A percentile compares a stretch with the other conserved stretches of the same genome.
phyloP scores from a whole-genome alignment of 2,113 vertebrate species.

The Prietella phreatophila region DNA sequence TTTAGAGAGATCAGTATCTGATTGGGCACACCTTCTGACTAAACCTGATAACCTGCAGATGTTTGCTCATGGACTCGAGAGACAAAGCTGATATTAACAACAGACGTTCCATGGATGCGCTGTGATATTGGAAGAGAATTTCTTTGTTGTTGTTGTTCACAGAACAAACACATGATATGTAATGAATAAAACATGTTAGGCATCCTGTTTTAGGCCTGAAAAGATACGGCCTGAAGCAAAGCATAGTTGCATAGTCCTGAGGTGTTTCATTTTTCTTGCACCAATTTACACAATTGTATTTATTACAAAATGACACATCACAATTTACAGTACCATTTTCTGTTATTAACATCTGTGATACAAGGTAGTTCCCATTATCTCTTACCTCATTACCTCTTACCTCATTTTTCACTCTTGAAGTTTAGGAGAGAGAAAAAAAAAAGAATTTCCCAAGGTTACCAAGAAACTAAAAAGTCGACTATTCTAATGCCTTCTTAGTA shows the following conservation, averaged over 20 bases:
- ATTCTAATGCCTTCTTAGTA: not conserved
- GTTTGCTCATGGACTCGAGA: not conserved
- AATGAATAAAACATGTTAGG: not conserved
- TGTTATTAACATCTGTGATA: not conserved
- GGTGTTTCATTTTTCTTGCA: not conserved
- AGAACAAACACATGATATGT: not conserved
- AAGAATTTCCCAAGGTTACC: not conserved
- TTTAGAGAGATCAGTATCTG: not conserved
- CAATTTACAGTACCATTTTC: not conserved
- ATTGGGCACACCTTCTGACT: not conserved
- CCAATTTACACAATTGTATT: not conserved
- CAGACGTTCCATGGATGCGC: not conserved
- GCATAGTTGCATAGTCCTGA: not conserved
- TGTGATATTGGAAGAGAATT: not conserved
- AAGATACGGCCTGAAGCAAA: not conserved
- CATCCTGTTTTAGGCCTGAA: not conserved
- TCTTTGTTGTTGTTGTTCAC: not conserved
- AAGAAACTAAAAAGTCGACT: not conserved
- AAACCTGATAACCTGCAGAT: not conserved
- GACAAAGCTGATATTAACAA: not conserved
- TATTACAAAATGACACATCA: not conserved
- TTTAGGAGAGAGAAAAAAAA: not conserved
- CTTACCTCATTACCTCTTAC: not conserved
- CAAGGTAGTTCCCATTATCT: not conserved
- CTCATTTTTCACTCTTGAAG: not conserved